Percentiles rank a stretch among this genome's conserved stretches.
Conservation (phyloP, 2,113 vertebrate species). For the Cercopithecus mona region DNA sequence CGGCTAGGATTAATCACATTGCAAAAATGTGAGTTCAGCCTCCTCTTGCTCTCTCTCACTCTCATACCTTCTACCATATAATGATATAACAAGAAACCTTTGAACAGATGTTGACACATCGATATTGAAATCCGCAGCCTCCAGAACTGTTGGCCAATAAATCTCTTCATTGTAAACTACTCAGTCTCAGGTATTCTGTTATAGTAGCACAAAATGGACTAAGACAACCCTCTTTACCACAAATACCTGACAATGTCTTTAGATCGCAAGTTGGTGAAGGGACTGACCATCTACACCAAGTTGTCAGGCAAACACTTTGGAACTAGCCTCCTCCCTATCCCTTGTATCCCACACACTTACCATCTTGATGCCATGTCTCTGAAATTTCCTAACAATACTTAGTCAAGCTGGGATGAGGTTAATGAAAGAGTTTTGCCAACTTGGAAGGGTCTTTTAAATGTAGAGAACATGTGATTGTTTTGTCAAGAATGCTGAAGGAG, state of each 20-base stretch:
- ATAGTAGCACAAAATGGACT: background rate
- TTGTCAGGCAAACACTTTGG: background rate
- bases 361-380: background rate
- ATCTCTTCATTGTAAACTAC: no score
- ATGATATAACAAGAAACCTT: no score
- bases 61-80: no score
- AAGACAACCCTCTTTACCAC: background rate
- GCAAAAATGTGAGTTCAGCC: no score
- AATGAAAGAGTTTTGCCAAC: background rate
- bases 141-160: no score
- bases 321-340: background rate
- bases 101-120: no score
- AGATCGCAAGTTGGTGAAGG: background rate
- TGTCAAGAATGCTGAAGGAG: background rate
- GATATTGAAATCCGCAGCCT: no score
- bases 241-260: background rate
- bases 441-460: background rate
- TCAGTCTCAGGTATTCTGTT: no score
- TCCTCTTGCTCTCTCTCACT: no score
- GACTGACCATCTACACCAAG: background rate
- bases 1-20: no score
- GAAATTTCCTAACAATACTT: background rate
- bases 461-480: background rate
- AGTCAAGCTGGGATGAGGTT: background rate
- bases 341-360: background rate